Evolutionary conservation across 2,797 vertebrate species (phyloP), one percentile per base, ranked within the genome.

Genomic region (Clamator glandarius): DNA sequence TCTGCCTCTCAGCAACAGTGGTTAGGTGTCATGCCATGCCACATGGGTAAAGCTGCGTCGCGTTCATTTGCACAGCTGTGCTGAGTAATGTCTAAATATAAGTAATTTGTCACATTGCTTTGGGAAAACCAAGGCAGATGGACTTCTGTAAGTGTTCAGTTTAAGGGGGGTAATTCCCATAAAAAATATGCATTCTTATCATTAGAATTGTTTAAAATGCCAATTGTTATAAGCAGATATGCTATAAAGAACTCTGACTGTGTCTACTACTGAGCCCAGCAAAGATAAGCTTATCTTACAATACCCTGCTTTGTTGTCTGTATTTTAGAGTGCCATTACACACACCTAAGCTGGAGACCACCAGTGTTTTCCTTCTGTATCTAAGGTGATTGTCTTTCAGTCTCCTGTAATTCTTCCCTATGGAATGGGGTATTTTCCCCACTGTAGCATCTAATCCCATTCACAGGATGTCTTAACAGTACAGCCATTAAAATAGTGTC

Each of bases 41-140:
- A 1, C 5, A 0, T n/a, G 36, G 36, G 23, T 66, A 12, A 28
- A 44, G 46, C 36, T 66, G 3, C 1, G 4, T 51, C 0, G 0
- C 0, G 1, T 64, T 78, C 13, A 0, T 51, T 48, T 62, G 50
- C 44, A 24, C 69, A 52, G 55, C 39, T 39, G 7, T 44, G 58
- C 78, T 10, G 29, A 20, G 28, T 39, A 19, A 25, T 15, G 5
- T 35, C 41, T 35, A 16, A 33, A 31, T 39, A n/a, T 39, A 29
- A 1, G 1, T 29, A 20, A 52, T 36, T 31, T 51, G 25, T 59
- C 41, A 35, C 3, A 0, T 41, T 61, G 63, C 44, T 92, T 51
- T 79, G 63, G 48, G 44, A 63, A 48, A 82, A 33, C 24, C 20
- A 68, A 58, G 44, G 12, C 52, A 20, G 44, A 5, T 10, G 64